Base-by-base conservation (phyloP, 2,888 invertebrate genomes). In the Philaethria dido region DNA sequence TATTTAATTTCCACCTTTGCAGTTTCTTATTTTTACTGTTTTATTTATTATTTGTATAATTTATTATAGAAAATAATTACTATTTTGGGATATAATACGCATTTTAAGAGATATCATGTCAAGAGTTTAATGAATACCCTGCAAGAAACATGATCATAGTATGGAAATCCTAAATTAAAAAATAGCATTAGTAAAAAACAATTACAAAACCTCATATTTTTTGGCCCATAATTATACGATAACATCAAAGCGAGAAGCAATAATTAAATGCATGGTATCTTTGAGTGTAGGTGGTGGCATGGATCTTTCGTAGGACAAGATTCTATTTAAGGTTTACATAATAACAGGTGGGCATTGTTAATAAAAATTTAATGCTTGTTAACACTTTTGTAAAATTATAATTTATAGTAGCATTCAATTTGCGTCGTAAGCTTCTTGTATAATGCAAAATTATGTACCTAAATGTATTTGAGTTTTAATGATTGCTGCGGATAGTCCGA, bases 261-360 rank as follows among this genome's bases (percentile, higher is more conserved):
- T 87, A 87, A 88, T 87, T 87, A 85, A 83, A 80, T 77, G 79
- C 80, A 77, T 78, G 73, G 52, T 73, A 77, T 77, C 72, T 77
- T 68, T 72, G 69, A 68, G 78, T 77, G 88, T 89, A 84, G 89
- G 88, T 79, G 85, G 83, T 74, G 75, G 74, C 77, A 77, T 78
- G 77, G 78, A 75, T 80, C 75, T 75, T 11, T 82, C 77, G 82
- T 85, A 80, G 72, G 75, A 83, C 89, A 85, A 87, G 82, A 83
- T 87, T 85, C 89, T 89, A 84, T 89, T 83, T 88, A 88, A 80
- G 88, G 89, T 76, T 64, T 66, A 68, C 68, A 70, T 69, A 69
- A 68, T 65, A 67, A 66, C 69, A 72, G 69, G 72, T 73, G 73
- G 73, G 73, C 64, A 65, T 69, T 48, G 73, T 79, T 68, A 62